Percentiles rank a stretch among this genome's conserved stretches.
These are phyloP conservation scores for Pandemis heparana DNA, from an alignment of 2,888 invertebrate species.

Conservation along the genomic window DNA sequence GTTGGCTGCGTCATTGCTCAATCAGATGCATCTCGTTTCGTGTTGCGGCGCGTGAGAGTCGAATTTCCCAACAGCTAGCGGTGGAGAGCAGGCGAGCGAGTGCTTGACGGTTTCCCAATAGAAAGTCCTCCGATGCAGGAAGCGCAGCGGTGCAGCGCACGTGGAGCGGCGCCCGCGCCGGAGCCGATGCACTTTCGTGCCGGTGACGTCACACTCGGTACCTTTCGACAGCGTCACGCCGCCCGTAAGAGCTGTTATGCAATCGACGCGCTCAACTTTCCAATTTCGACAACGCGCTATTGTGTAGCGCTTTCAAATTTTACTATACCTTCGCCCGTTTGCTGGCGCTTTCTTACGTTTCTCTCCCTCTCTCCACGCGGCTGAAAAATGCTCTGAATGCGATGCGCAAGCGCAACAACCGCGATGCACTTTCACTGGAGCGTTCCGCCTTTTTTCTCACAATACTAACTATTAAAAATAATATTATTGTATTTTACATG, in stretches of 20 bases:
- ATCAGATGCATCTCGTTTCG: conserved; percentile 79
- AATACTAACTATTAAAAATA: conserved; percentile 28
- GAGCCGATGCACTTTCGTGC: conserved; percentile 84
- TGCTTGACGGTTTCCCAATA: conserved; percentile 78
- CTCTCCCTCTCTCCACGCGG: conserved; percentile 72
- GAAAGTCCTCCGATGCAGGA: conserved; percentile 83
- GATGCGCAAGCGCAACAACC: conserved; percentile 67
- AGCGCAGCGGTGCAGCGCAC: conserved; percentile 67
- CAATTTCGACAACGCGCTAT: conserved; percentile 86
- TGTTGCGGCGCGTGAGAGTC: conserved; percentile 72
- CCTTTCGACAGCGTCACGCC: conserved; percentile 83
- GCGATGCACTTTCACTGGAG: conserved; percentile 81
- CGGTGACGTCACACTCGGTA: conserved; percentile 77
- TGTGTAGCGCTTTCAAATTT: conserved; percentile 86
- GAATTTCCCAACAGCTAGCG: conserved; percentile 74
- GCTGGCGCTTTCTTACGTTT: conserved; percentile 81
- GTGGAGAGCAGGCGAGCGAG: conserved; percentile 62
- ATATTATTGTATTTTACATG: conserved; percentile 26
- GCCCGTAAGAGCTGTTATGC: conserved; percentile 82
- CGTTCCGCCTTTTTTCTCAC: conserved; percentile 55
- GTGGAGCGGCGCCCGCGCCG: conserved; percentile 64
- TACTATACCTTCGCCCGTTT: conserved; percentile 77
- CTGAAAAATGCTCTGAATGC: conserved; percentile 82
- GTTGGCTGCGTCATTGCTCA: conserved; percentile 69
- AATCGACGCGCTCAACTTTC: conserved; percentile 83